phyloP scores from a whole-genome alignment of 2,888 invertebrate species.

The Mantis religiosa region DNA sequence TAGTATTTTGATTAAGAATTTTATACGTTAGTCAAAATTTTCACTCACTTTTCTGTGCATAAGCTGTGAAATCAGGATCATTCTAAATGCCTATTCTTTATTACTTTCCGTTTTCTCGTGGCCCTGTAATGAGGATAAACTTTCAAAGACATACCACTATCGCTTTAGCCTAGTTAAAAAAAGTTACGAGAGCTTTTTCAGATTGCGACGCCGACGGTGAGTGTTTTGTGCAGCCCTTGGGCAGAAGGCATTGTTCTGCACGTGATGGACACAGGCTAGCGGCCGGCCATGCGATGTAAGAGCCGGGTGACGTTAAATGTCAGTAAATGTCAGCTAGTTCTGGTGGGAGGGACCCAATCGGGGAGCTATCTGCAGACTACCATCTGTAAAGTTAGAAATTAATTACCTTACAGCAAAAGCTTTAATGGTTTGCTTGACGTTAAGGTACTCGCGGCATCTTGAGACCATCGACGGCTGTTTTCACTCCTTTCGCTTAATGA shows the following conservation, averaged over 20 bases:
- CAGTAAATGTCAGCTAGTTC: constrained; percentile 21
- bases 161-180: no score
- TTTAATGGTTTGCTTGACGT: not conserved
- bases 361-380: not conserved
- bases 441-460: not conserved
- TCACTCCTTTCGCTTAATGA: not conserved
- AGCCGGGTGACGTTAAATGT: constrained; percentile 16
- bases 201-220: no score
- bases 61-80: no score
- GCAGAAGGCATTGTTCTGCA: not conserved
- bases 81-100: no score
- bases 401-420: not conserved
- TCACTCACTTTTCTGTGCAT: no score
- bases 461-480: not conserved
- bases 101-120: no score
- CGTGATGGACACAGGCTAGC: constrained; percentile 3
- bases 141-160: no score
- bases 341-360: not conserved
- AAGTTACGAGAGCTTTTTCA: no score
- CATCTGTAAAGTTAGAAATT: not conserved
- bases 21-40: no score
- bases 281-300: not conserved
- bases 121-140: no score
- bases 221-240: not conserved
- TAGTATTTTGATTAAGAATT: no score